phyloP scores from a whole-genome alignment of 2,113 vertebrate species.

The Myodes glareolus region DNA sequence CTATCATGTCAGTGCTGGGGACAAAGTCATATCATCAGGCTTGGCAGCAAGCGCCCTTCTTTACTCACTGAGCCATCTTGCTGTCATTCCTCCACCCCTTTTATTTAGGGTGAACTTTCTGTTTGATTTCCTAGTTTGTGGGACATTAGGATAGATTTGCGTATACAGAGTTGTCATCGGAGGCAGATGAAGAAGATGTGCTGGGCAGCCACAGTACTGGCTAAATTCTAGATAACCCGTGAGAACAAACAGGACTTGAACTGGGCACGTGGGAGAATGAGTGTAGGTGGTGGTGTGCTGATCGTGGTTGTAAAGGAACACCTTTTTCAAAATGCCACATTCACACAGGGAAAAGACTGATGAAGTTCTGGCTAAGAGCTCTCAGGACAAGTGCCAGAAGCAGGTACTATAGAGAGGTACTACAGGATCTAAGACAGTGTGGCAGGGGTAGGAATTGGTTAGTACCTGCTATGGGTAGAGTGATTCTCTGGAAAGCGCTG shows the following conservation, averaged over 20 bases:
- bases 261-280: background rate
- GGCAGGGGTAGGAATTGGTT: background rate
- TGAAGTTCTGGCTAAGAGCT: background rate
- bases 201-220: background rate
- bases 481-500: conserved; percentile 88
- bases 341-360: conserved; percentile 6
- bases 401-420: background rate
- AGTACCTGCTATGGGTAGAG: conserved; percentile 91
- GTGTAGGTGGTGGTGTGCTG: background rate
- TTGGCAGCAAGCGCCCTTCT: background rate
- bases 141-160: background rate
- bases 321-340: conserved; percentile 29
- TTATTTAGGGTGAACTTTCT: background rate
- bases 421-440: background rate
- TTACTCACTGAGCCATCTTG: background rate
- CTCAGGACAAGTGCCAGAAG: background rate
- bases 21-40: background rate
- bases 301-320: background rate
- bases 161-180: background rate
- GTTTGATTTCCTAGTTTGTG: background rate
- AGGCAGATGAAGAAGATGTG: background rate
- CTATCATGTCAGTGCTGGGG: background rate
- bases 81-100: background rate
- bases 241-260: background rate
- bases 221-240: background rate